These are phyloP conservation scores for Botrylloides violaceus DNA, from an alignment of 23 tunicate species.

Conservation along the genomic window DNA sequence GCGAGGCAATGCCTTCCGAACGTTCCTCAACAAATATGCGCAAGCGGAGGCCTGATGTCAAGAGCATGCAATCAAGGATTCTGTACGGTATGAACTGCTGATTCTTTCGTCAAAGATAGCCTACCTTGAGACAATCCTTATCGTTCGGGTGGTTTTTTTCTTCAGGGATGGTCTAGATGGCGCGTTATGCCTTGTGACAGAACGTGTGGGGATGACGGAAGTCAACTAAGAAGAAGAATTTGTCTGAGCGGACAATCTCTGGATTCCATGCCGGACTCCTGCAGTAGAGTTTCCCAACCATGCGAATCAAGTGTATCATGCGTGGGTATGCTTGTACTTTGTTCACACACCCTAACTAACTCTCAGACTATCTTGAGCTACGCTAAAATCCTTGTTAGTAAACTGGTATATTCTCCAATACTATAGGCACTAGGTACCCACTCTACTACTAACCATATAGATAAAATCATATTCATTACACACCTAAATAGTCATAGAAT, in stretches of 20 bases:
- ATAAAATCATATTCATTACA: too few relatives aligned
- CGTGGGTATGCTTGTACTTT: background rate
- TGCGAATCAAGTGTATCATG: background rate
- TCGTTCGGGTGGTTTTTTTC: too few relatives aligned
- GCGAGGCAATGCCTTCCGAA: slow-evolving; percentile 27
- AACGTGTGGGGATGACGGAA: slow-evolving; percentile 15
- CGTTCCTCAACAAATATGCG: slow-evolving; percentile 8
- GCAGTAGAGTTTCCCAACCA: background rate
- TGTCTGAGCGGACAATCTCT: slow-evolving; percentile 3
- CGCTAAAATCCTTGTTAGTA: too few relatives aligned
- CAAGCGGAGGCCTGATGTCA: slow-evolving; percentile 1
- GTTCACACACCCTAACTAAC: too few relatives aligned
- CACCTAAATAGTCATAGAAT: background rate
- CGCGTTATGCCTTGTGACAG: background rate
- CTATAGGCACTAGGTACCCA: too few relatives aligned
- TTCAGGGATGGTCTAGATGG: slow-evolving; percentile 21
- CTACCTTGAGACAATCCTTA: too few relatives aligned
- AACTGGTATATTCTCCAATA: too few relatives aligned
- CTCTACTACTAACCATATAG: too few relatives aligned
- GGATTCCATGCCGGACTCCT: slow-evolving; percentile 1
- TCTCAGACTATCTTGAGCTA: too few relatives aligned
- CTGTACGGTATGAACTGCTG: slow-evolving; percentile 6
- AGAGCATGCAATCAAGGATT: slow-evolving; percentile 17
- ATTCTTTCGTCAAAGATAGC: background rate
- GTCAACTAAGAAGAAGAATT: background rate